Evolutionary conservation across 1,140 invertebrate genomes (phyloP), one percentile per base, ranked within the genome.

Genomic region (Drosophila pseudoananassae): DNA sequence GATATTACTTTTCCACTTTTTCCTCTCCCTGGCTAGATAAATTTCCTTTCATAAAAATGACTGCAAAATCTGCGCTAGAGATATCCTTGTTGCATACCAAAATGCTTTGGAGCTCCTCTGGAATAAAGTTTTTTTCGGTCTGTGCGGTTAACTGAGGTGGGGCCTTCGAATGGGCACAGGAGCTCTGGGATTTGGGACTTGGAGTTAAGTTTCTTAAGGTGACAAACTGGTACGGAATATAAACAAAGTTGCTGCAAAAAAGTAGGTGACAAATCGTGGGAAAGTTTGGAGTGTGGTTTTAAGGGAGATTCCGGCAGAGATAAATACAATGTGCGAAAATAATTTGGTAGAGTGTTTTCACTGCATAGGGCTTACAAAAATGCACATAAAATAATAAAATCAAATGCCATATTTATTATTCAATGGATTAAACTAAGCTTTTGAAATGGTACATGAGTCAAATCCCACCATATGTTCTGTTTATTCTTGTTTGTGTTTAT

Each of bases 1-100:
- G 54, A 77, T 55, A 75, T 57, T 70, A 61, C 74, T 50, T 63
- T 60, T 57, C 29, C 23, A 33, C 43, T 43, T 60, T 59, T 66
- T n/a, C 20, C 38, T 45, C 14, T 53, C 43, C 14, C 40, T 68
- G 38, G 61, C 65, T 66, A 68, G 65, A 66, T 66, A 69, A 69
- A 69, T 68, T 68, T 54, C 17, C 55, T 49, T 36, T 63, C 50
- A 72, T 52, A 61, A 72, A 63, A 60, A 45, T 52, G 52, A 60
- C 17, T 51, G 43, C 51, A 29, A 73, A 60, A 53, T 54, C 50
- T 72, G 68, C 40, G 38, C 40, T 1, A 20, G 52, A 31, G 49
- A 47, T 68, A 55, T 68, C 55, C 61, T 40, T 46, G 63, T 36
- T 68, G 50, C 65, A 72, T 45, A 72, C 38, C 5, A 47, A 72